phyloP scores from a whole-genome alignment of 2,797 vertebrate genomes.

The Amphiprion clarkii region DNA sequence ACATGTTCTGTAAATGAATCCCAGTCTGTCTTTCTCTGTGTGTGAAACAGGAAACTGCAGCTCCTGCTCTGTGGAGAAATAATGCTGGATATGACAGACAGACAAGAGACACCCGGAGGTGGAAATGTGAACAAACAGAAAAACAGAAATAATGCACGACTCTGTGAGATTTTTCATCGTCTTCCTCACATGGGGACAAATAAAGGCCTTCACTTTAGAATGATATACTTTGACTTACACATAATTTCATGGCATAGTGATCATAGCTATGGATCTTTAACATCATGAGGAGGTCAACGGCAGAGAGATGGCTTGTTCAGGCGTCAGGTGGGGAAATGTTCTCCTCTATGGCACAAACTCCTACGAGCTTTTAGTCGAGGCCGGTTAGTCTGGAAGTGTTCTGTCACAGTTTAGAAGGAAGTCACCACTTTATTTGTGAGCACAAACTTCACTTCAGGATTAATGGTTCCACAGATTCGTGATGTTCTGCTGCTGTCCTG shows the following conservation, averaged over 20 bases:
- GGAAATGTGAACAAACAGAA: conserved; percentile 36
- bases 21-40: background rate
- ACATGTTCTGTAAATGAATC: background rate
- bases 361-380: background rate
- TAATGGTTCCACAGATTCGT: conserved; percentile 5
- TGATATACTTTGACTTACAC: background rate
- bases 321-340: background rate
- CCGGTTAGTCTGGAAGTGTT: background rate
- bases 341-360: conserved; percentile 33
- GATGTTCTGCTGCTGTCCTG: background rate
- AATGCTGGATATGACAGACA: background rate
- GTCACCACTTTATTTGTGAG: background rate
- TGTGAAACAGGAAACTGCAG: conserved; percentile 47
- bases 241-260: background rate
- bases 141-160: conserved; percentile 44
- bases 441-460: conserved; percentile 8
- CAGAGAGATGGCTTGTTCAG: background rate
- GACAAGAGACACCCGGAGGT: background rate
- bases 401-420: conserved; percentile 12
- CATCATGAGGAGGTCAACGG: background rate
- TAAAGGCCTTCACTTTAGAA: conserved; percentile 34
- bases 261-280: background rate
- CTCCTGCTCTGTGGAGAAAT: conserved; percentile 6
- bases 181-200: conserved; percentile 20
- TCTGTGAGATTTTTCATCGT: background rate